phyloP scores from a whole-genome alignment of 1,140 invertebrate species.

The Heliconius congener region DNA sequence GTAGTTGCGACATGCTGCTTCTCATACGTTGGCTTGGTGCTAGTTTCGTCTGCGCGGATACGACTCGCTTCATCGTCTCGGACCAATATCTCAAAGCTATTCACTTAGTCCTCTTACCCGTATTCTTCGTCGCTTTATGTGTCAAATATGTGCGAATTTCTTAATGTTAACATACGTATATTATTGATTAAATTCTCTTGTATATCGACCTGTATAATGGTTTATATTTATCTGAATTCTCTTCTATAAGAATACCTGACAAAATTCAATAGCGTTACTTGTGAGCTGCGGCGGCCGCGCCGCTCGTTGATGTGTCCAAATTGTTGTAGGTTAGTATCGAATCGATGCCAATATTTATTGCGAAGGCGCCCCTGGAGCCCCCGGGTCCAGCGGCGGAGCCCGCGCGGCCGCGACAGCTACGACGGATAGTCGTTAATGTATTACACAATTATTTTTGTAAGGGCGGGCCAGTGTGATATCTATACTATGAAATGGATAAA shows the following conservation, averaged over 20 bases:
- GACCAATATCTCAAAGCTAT: slow-evolving; percentile 76
- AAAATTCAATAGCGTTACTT: slow-evolving; percentile 57
- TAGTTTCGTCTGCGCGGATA: slow-evolving; percentile 71
- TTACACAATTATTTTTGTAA: slow-evolving; percentile 81
- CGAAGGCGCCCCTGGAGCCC: slow-evolving; percentile 39
- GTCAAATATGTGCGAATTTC: slow-evolving; percentile 81
- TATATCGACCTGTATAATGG: slow-evolving; percentile 81
- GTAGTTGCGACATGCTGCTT: slow-evolving; percentile 48
- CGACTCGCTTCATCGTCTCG: slow-evolving; percentile 77
- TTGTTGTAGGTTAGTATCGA: slow-evolving; percentile 73
- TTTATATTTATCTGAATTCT: slow-evolving; percentile 76
- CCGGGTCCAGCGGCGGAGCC: slow-evolving; percentile 38
- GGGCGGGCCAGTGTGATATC: slow-evolving; percentile 81
- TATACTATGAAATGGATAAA: slow-evolving; percentile 81
- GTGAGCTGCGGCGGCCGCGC: slow-evolving; percentile 65
- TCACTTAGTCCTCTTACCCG: slow-evolving; percentile 65
- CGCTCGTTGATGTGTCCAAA: slow-evolving; percentile 67
- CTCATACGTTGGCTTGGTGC: slow-evolving; percentile 76
- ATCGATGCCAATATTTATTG: slow-evolving; percentile 71
- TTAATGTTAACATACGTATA: slow-evolving; percentile 60
- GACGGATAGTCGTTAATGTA: slow-evolving; percentile 68
- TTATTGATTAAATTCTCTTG: slow-evolving; percentile 63
- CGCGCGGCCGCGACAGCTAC: slow-evolving; percentile 61
- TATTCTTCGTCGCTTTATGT: slow-evolving; percentile 80
- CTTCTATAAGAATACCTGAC: slow-evolving; percentile 73